Base-by-base conservation (phyloP, 30 jellyfish, hydroid and myxozoan species). In the Mastigias papua region DNA sequence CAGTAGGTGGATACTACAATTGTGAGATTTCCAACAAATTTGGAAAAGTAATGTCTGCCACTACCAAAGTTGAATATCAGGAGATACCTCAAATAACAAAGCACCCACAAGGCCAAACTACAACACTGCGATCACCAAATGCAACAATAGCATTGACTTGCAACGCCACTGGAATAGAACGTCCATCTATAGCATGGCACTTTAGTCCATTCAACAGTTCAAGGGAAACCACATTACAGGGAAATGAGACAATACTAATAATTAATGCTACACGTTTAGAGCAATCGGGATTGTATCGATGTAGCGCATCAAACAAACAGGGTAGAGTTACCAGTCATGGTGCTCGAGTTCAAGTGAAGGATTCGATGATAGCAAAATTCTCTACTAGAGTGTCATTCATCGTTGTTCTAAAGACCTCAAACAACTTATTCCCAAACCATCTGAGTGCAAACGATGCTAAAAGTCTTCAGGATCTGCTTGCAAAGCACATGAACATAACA, bases 271-370 rank as follows among this genome's bases (percentile, higher is more conserved):
- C 89, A 27, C 54, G 65, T 11, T 15, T 81, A 19, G 48, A 32
- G 27, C 90, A 89, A 84, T 78, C 97, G 23, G 97, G 97, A 5
- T 70, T 89, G 32, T 89, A 89, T 48, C 62, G 21, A n/a, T 89
- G 97, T 51, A 62, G 49, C 19, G 97, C 86, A 21, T 61, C 92
- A 23, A 89, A 89, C 78, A 64, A 69, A 0, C 92, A 78, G 57
- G 89, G 89, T 1, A 66, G 25, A 34, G 88, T 64, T 23, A 29
- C 22, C 8, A 89, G 97, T 76, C 49, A 48, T 2, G 48, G 34
- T 31, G 97, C 97, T 7, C 60, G 68, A 23, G 97, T 89, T 19
- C 90, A 89, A 62, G 90, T 89, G 42, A 22, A 37, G 51, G 61
- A 46, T 16, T 34, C 93, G 17, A 58, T 27, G 1, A 63, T 89